Evolutionary conservation across 2,797 vertebrate genomes (phyloP).

Genomic region (Denticeps clupeoides): DNA sequence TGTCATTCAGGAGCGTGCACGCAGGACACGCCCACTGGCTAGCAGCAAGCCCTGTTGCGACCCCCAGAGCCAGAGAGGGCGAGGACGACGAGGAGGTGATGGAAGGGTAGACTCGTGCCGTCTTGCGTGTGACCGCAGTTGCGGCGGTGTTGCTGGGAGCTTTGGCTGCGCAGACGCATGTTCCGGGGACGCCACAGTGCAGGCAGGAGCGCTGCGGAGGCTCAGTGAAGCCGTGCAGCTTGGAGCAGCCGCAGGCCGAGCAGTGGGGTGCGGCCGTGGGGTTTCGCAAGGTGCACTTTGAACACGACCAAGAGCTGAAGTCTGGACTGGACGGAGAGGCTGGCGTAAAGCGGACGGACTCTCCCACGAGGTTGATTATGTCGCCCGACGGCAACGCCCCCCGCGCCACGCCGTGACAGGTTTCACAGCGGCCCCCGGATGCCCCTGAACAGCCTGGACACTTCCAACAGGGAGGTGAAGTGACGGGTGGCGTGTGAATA

Average conservation of each 20-base stretch:
- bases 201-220: slow-evolving; percentile 52
- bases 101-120: slow-evolving; percentile 41
- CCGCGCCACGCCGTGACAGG: slow-evolving; percentile 41
- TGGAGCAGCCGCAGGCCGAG: slow-evolving; percentile 81
- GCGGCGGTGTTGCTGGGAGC: slow-evolving; percentile 46
- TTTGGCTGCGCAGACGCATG: slow-evolving; percentile 27
- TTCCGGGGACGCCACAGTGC: slow-evolving; percentile 45
- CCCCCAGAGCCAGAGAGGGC: slow-evolving; percentile 32
- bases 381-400: slow-evolving; percentile 38
- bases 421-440: slow-evolving; percentile 54
- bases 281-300: slow-evolving; percentile 88
- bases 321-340: slow-evolving; percentile 89
- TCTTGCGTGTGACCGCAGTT: slow-evolving; percentile 41
- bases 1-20: slow-evolving; percentile 83
- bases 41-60: slow-evolving; percentile 45
- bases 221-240: slow-evolving; percentile 88
- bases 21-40: slow-evolving; percentile 87
- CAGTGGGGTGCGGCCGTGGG: slow-evolving; percentile 73
- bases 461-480: slow-evolving; percentile 61
- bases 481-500: slow-evolving; percentile 38
- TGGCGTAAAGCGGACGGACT: slow-evolving; percentile 81
- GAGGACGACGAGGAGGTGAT: slow-evolving; percentile 34
- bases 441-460: slow-evolving; percentile 66
- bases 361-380: slow-evolving; percentile 78
- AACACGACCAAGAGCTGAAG: slow-evolving; percentile 89